Evolutionary conservation across 1,140 invertebrate genomes (phyloP).

Genomic region (Drosophila ambigua): DNA sequence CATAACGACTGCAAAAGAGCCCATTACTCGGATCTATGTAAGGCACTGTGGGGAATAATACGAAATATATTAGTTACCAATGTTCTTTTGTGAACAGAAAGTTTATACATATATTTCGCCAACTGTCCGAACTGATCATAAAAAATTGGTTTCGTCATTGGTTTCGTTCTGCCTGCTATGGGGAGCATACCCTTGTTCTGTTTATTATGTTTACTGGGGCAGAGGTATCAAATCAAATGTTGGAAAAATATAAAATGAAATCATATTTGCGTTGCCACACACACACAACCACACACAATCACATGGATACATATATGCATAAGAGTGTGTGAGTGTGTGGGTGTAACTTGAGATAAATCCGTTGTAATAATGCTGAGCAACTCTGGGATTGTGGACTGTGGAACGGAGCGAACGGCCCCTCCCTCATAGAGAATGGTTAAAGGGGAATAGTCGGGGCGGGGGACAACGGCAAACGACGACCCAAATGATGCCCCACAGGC

Average conservation of each 20-base stretch:
- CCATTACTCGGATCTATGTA: too few relatives aligned
- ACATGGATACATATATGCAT: slow-evolving; percentile 3
- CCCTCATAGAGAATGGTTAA: neutral
- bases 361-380: slow-evolving; percentile 77
- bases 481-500: slow-evolving; percentile 66
- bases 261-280: slow-evolving; percentile 55
- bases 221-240: slow-evolving; percentile 30
- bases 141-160: too few relatives aligned
- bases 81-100: too few relatives aligned
- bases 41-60: too few relatives aligned
- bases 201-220: too few relatives aligned
- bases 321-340: slow-evolving; percentile 18
- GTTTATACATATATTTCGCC: too few relatives aligned
- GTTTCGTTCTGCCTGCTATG: too few relatives aligned
- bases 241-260: slow-evolving; percentile 64
- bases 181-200: too few relatives aligned
- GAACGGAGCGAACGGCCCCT: too few relatives aligned
- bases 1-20: too few relatives aligned
- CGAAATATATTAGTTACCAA: too few relatives aligned
- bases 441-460: slow-evolving; percentile 13
- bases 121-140: too few relatives aligned
- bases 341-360: slow-evolving; percentile 80
- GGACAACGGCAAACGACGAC: slow-evolving; percentile 36
- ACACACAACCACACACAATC: neutral
- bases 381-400: slow-evolving; percentile 33